Percentiles rank a stretch among this genome's conserved stretches.
Conservation (phyloP, 1,140 invertebrate genomes). For the Eurosta solidaginis region DNA sequence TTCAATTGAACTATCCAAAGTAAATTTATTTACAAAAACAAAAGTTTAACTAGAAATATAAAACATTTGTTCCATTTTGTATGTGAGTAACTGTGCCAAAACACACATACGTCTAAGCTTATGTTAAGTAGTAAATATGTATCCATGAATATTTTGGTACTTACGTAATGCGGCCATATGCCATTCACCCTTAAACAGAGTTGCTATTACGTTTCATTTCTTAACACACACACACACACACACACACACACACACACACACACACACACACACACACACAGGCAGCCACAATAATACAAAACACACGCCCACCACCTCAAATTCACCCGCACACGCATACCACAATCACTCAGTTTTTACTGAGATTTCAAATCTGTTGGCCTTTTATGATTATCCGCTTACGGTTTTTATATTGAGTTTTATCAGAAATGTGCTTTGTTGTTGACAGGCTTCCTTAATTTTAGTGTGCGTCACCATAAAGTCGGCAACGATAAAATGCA, state of each 20-base stretch:
- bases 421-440: constrained; percentile 9
- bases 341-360: not conserved
- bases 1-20: too few species aligned
- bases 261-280: too few species aligned
- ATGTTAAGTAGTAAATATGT: not conserved
- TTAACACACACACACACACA: too few species aligned
- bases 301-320: too few species aligned
- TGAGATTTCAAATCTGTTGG: constrained; percentile 1
- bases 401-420: constrained; percentile 26
- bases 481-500: not conserved
- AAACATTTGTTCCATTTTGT: too few species aligned
- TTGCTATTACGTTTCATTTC: constrained; percentile 1
- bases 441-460: constrained; percentile 25
- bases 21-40: too few species aligned
- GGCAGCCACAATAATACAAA: too few species aligned
- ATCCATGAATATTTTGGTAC: too few species aligned
- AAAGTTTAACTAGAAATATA: too few species aligned
- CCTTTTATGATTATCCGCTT: constrained; percentile 25
- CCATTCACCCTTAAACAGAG: constrained; percentile 2
- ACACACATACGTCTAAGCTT: not conserved
- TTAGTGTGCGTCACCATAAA: constrained; percentile 11
- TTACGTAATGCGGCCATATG: constrained; percentile 15
- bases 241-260: too few species aligned
- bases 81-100: too few species aligned
- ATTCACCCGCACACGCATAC: not conserved